phyloP scores from a whole-genome alignment of 2,113 vertebrate genomes.

The Phrynocephalus versicolor region DNA sequence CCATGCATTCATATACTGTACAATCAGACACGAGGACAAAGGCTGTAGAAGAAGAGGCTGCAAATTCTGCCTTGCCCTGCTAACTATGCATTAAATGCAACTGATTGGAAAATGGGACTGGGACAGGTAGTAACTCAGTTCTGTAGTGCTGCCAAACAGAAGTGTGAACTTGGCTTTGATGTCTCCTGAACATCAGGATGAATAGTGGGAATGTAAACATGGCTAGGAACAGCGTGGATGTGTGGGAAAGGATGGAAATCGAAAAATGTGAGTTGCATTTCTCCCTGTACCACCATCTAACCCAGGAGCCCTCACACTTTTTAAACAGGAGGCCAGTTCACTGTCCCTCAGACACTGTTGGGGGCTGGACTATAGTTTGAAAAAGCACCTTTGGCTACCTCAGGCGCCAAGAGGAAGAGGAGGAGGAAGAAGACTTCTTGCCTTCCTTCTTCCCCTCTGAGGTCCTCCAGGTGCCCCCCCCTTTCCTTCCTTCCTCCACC shows the following conservation, averaged over 20 bases:
- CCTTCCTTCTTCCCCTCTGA: too few species aligned
- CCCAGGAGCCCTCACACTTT: too few species aligned
- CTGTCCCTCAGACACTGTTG: too few species aligned
- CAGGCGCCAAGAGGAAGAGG: too few species aligned
- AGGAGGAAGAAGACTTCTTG: too few species aligned
- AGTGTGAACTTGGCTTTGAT: background rate
- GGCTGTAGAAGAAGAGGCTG: background rate
- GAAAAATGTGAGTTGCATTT: background rate
- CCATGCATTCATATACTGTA: accelerated
- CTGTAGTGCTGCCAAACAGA: background rate
- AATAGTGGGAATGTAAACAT: background rate
- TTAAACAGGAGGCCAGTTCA: too few species aligned
- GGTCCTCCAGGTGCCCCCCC: too few species aligned
- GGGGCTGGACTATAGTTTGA: too few species aligned
- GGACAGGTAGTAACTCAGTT: background rate
- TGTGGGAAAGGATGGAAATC: background rate
- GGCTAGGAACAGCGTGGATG: background rate
- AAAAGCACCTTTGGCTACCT: too few species aligned
- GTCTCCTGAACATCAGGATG: background rate
- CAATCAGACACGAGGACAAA: background rate
- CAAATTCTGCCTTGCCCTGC: background rate
- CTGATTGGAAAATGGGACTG: background rate
- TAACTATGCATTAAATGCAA: background rate
- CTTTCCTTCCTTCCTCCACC: too few species aligned
- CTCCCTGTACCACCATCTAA: too few species aligned